These are phyloP conservation scores for Pseudopleuronectes americanus DNA, from an alignment of 2,797 vertebrate species.

Conservation along the genomic window DNA sequence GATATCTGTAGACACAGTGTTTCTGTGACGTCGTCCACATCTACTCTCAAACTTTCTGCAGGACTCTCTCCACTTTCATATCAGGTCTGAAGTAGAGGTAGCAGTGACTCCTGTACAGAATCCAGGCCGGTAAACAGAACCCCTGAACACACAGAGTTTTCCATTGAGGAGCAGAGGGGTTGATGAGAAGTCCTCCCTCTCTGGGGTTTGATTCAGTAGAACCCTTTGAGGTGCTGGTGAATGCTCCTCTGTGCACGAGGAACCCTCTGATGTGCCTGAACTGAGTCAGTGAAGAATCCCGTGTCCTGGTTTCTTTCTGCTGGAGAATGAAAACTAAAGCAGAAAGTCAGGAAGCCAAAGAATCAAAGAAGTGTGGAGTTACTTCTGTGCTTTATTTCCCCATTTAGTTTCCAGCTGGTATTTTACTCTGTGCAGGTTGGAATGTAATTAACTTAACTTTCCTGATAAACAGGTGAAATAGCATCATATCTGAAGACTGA, in stretches of 20 bases:
- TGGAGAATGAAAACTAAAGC: slow-evolving; percentile 43
- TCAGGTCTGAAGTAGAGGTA: not conserved
- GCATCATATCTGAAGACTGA: no score
- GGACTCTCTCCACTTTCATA: not conserved
- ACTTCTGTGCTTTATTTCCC: slow-evolving; percentile 5
- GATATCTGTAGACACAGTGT: not conserved
- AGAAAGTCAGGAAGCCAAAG: slow-evolving; percentile 11
- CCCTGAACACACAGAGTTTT: no score
- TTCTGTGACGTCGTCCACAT: not conserved
- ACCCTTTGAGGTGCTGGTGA: not conserved
- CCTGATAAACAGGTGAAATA: not conserved
- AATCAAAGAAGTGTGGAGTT: slow-evolving; percentile 27
- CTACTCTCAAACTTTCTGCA: no score
- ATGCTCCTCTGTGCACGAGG: not conserved
- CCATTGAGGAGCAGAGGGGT: not conserved
- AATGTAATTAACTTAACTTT: not conserved
- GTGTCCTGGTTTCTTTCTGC: slow-evolving; percentile 36
- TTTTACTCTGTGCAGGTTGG: not conserved
- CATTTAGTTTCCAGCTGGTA: slow-evolving; percentile 9
- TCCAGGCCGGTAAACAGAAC: not conserved
- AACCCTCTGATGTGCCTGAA: slow-evolving; percentile 22
- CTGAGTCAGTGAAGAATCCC: slow-evolving; percentile 5
- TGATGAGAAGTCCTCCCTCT: not conserved
- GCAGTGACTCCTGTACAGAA: not conserved
- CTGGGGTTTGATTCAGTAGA: not conserved